Base-by-base conservation (phyloP, 2,888 invertebrate genomes). In the Athalia cordata region DNA sequence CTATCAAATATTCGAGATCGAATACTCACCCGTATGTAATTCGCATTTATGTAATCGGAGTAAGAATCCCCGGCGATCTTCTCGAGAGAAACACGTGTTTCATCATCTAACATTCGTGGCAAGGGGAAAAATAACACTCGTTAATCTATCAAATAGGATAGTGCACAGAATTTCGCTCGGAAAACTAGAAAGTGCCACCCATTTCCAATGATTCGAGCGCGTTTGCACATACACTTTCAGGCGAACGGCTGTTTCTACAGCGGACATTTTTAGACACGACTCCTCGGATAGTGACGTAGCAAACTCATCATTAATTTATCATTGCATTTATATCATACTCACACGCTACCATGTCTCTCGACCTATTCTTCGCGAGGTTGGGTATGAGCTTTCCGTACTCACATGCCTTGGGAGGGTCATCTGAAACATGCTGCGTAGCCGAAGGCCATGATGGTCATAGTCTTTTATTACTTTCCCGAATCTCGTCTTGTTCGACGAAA, bases 21-120 rank as follows among this genome's bases (percentile, higher is more conserved):
- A n/a, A n/a, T 59, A 47, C 72, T 86, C 87, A 92, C 92, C 79
- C 90, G 89, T 67, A 92, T 90, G 81, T 90, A 92, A 70, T 57
- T 70, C 5, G 70, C 70, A 57, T 70, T 70, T 43, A 70, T 70
- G 45, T 70, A 70, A 43, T 70, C 70, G 57, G 70, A 86, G 90
- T 92, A 0, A 92, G 92, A 84, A 92, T 92, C 11, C 92, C 92
- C 81, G 13, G 29, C 3, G 4, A 70, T 70, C 57, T 70, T 57
- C 2, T 70, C 8, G 6, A 70, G 57, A 6, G 57, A n/a, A 45
- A 70, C 70, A 57, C 70, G 11, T 1, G 70, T 70, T 13, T 70
- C 57, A 9, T 70, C 70, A 57, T 70, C 70, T 70, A 15, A 15
- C n/a, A 47, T n/a, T 64, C 64, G n/a, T 64, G 8, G 45, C 47